Evolutionary conservation across 1,140 invertebrate genomes (phyloP).

Genomic region (Paramacrobiotus metropolitanus): DNA sequence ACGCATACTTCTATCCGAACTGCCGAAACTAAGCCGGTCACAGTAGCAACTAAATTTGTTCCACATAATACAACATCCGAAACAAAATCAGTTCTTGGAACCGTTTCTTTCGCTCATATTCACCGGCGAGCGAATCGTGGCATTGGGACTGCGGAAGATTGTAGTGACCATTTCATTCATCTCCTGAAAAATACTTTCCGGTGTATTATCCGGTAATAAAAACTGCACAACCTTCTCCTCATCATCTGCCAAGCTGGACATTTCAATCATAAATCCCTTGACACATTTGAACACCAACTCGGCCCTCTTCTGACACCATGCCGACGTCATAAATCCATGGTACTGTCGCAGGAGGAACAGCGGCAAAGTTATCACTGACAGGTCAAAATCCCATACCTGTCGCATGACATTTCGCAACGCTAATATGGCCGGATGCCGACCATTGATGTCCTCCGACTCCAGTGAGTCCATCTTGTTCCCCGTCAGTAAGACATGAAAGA

Average conservation of each 20-base stretch:
- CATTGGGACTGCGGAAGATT: neutral
- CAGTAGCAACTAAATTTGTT: too few relatives aligned
- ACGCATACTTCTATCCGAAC: too few relatives aligned
- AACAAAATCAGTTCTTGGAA: too few relatives aligned
- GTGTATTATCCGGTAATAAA: constrained; percentile 2
- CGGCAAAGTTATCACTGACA: constrained; percentile 11
- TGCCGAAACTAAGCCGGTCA: too few relatives aligned
- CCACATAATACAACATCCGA: too few relatives aligned
- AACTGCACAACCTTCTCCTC: constrained; percentile 68
- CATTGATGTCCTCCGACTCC: constrained; percentile 57
- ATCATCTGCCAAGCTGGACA: constrained; percentile 58
- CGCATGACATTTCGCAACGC: constrained; percentile 83
- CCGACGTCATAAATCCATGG: constrained; percentile 50
- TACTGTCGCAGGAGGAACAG: constrained; percentile 12
- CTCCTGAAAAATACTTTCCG: neutral
- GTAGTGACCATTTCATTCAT: neutral
- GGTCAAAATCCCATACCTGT: constrained; percentile 39
- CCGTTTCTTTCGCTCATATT: too few relatives aligned
- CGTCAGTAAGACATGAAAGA: constrained; percentile 67
- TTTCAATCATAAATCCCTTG: constrained; percentile 98
- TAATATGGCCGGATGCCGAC: constrained; percentile 77
- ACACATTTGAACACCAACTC: constrained; percentile 94
- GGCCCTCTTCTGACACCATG: constrained; percentile 80
- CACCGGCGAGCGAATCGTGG: too few relatives aligned
- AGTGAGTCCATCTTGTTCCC: constrained; percentile 13